Evolutionary conservation across 1,140 invertebrate genomes (phyloP).

Genomic region (Orius laevigatus): DNA sequence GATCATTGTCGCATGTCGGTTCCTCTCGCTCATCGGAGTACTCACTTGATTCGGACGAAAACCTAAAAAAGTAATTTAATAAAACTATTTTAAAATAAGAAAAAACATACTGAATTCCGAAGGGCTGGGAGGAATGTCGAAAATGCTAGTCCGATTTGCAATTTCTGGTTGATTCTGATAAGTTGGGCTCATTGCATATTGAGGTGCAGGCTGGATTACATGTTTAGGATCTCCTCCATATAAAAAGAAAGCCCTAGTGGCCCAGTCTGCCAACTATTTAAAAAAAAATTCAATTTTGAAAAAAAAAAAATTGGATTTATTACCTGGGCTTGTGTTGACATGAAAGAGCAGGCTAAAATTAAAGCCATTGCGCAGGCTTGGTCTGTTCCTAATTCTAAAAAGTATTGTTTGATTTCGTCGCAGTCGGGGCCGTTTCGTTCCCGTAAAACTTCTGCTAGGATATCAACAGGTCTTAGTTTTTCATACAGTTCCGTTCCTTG

Average conservation of each 20-base stretch:
- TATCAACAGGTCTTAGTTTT: constrained; percentile 71
- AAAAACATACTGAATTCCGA: neutral
- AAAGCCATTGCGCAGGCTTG: constrained; percentile 81
- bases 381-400: constrained; percentile 60
- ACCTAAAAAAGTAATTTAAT: constrained; percentile 16
- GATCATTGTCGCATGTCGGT: constrained; percentile 6
- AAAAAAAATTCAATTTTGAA: constrained; percentile 2
- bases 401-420: constrained; percentile 69
- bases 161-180: neutral
- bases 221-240: constrained; percentile 62
- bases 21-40: constrained; percentile 21
- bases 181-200: neutral
- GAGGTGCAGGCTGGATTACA: constrained; percentile 12
- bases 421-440: constrained; percentile 71
- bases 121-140: neutral
- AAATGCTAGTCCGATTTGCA: no score
- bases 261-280: constrained; percentile 56
- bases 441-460: constrained; percentile 60
- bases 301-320: neutral
- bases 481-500: constrained; percentile 71
- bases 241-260: constrained; percentile 78
- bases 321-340: constrained; percentile 48
- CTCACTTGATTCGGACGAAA: constrained; percentile 25
- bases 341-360: constrained; percentile 63
- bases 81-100: no score